These are phyloP conservation scores for Aldabrachelys gigantea DNA, from an alignment of 2,113 vertebrate genomes.

Conservation along the genomic window DNA sequence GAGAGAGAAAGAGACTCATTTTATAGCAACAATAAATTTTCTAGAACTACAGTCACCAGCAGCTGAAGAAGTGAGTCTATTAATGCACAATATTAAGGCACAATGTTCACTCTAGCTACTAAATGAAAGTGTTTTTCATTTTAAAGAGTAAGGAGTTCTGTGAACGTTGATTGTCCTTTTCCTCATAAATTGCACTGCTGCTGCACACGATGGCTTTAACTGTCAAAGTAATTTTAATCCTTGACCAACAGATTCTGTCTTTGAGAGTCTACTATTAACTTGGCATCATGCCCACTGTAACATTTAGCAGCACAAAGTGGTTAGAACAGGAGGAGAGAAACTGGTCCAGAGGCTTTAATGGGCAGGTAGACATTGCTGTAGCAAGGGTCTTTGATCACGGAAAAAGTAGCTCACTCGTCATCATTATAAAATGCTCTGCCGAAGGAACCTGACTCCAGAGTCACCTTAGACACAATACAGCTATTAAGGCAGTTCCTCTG, in stretches of 20 bases:
- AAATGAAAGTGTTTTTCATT: conserved; percentile 58
- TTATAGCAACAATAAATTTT: conserved; percentile 79
- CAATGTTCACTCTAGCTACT: conserved; percentile 65
- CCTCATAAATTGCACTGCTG: neutral
- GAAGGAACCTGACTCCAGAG: neutral
- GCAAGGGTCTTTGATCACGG: accelerated
- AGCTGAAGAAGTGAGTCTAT: conserved; percentile 68
- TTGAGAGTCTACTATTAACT: neutral
- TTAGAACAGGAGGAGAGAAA: neutral
- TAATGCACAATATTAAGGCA: conserved; percentile 68
- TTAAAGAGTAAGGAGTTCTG: conserved; percentile 22
- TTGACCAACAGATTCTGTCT: conserved; percentile 12
- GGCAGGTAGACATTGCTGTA: neutral
- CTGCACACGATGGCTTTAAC: neutral
- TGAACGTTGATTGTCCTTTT: conserved; percentile 48
- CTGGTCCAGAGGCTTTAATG: accelerated
- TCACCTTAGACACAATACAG: too few species aligned
- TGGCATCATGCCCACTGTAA: conserved; percentile 3
- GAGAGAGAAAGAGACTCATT: conserved; percentile 73
- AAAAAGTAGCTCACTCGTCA: neutral
- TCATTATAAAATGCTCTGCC: neutral
- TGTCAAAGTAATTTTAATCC: conserved; percentile 14
- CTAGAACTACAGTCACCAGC: conserved; percentile 63
- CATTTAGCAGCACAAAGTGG: accelerated
- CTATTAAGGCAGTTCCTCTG: neutral